Conservation (phyloP, 2,113 vertebrate species). For the Archilochus colubris region DNA sequence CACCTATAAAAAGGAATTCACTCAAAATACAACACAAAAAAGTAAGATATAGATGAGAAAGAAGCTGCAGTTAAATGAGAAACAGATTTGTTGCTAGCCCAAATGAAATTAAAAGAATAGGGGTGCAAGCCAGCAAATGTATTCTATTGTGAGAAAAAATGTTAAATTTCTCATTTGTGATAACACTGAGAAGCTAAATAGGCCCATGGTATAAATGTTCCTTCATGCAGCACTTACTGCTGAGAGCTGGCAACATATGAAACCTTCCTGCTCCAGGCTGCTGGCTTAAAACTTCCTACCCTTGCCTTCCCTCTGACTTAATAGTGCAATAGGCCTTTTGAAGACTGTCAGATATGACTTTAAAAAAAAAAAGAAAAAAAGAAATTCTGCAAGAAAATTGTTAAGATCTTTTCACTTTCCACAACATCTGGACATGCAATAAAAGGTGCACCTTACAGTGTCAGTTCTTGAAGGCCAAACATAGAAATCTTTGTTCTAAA, state of each 20-base stretch:
- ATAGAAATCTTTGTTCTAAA: background rate
- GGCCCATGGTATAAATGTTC: background rate
- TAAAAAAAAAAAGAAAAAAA: background rate
- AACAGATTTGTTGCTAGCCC: slow-evolving; percentile 32
- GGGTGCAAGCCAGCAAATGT: background rate
- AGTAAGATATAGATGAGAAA: background rate
- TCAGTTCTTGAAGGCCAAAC: background rate
- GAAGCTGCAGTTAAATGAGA: slow-evolving; percentile 35
- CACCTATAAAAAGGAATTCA: background rate
- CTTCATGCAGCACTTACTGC: background rate
- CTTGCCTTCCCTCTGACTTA: background rate
- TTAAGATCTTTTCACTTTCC: background rate
- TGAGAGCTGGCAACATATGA: background rate
- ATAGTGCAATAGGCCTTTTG: background rate
- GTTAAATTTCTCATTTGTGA: slow-evolving; percentile 47
- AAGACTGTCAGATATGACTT: background rate
- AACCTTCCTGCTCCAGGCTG: background rate
- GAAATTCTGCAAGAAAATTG: background rate
- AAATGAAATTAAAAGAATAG: background rate
- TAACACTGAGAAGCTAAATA: slow-evolving; percentile 6
- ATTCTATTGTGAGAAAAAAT: slow-evolving; percentile 41
- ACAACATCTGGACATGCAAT: background rate
- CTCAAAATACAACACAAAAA: background rate
- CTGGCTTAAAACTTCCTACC: background rate
- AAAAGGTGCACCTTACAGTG: background rate